Base-by-base conservation (phyloP, 2,888 invertebrate genomes). In the Metacarcinus magister region DNA sequence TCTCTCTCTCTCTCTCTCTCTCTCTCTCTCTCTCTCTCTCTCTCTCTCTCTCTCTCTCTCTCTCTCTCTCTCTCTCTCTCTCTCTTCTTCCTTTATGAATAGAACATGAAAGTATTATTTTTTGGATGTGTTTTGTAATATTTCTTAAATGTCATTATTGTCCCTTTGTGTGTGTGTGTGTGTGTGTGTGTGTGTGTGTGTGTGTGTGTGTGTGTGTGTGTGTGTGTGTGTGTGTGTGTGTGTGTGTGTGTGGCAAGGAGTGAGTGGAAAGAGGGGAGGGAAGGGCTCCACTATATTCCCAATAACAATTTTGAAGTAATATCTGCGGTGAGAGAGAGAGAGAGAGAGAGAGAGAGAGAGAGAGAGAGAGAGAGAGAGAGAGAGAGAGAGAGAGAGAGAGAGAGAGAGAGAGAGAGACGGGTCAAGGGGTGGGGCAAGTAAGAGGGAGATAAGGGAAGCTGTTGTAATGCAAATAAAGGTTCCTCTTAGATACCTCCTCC, bases 271-370 rank as follows among this genome's bases (percentile, higher is more conserved):
- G n/a, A 67, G 67, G 19, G 32, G 28, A 82, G 82, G 32, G 32
- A 23, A 32, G 32, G 32, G 82, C 28, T 67, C 23, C 60, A 60
- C 75, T 75, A 4, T 10, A 75, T 75, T 28, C 82, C 28, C 82
- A 82, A 82, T 82, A 67, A 82, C 82, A 82, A 67, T 82, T 32
- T 82, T 82, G 82, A 82, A 67, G 82, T 82, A 82, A 82, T 82
- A 32, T 82, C 82, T 32, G 82, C 82, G 82, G 32, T n/a, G 67
- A 67, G 67, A 67, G 67, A 67, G 67, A 67, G 67, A 67, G 67
- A 67, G 67, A 67, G 67, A 67, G 67, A 67, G 67, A 67, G 67
- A 67, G 67, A 67, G 67, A 67, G 67, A 67, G 67, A 67, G 67
- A 67, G 67, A n/a, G 23, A 67, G n/a, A 67, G n/a, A 67, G 23